Conservation (phyloP, 1,140 invertebrate genomes). For the Platorchestia sp. region DNA sequence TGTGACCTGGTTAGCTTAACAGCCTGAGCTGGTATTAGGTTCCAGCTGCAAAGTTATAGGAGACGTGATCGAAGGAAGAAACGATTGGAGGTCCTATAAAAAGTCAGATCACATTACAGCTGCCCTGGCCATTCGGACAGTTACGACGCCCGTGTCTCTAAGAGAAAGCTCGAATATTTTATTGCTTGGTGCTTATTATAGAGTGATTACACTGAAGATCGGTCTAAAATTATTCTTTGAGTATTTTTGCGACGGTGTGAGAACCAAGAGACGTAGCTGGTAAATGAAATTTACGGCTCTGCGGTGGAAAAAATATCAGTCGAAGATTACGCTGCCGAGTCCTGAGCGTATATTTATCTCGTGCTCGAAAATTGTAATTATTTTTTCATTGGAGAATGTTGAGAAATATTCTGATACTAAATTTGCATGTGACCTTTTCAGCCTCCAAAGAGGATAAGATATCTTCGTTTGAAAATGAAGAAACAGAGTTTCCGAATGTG, state of each 20-base stretch:
- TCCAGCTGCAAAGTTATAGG: not conserved
- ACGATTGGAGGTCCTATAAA: constrained; percentile 24
- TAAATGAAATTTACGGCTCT: not conserved
- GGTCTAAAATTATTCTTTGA: not conserved
- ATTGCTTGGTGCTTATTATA: constrained; percentile 3
- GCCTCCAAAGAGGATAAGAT: not conserved
- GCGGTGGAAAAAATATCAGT: not conserved
- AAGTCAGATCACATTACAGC: constrained; percentile 17
- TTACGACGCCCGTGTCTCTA: not conserved
- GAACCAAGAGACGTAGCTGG: not conserved
- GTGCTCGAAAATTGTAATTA: not conserved
- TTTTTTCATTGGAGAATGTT: not conserved
- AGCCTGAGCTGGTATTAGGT: constrained; percentile 12
- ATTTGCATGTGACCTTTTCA: not conserved
- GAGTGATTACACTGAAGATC: not conserved
- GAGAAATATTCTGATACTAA: not conserved
- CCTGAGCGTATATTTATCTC: not conserved
- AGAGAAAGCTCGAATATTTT: not conserved
- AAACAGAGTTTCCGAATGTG: not conserved
- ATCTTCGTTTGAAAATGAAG: not conserved
- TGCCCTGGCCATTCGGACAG: not conserved
- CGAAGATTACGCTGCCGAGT: not conserved
- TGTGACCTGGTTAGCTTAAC: constrained; percentile 9
- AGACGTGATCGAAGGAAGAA: constrained; percentile 20
- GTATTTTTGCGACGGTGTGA: not conserved